These are phyloP conservation scores for Drosophila tani DNA, from an alignment of 1,140 invertebrate species.

Conservation along the genomic window DNA sequence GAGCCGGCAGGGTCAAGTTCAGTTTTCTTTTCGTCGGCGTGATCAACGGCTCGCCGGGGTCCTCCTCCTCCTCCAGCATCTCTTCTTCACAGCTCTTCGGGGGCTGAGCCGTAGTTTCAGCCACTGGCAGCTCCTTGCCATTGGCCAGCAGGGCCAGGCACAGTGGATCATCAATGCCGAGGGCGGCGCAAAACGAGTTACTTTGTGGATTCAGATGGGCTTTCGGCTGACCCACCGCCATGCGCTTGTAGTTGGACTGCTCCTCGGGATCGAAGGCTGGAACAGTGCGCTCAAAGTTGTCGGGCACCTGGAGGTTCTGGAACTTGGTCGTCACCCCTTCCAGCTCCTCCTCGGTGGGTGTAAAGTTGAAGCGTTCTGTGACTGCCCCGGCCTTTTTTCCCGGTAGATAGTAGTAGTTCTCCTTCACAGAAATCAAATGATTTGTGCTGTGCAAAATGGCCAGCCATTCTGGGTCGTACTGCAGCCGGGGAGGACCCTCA, in stretches of 20 bases:
- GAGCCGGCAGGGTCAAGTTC: constrained; percentile 56
- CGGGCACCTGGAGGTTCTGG: constrained; percentile 88
- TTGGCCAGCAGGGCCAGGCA: constrained; percentile 85
- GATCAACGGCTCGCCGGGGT: neutral
- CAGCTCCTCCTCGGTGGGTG: constrained; percentile 91
- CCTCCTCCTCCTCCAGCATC: neutral
- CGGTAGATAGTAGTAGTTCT: constrained; percentile 91
- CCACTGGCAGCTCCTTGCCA: constrained; percentile 63
- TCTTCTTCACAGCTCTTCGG: neutral
- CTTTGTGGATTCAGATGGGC: constrained; percentile 93
- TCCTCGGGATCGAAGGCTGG: constrained; percentile 86
- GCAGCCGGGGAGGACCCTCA: constrained; percentile 87
- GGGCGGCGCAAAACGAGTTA: constrained; percentile 90
- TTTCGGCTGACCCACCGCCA: constrained; percentile 77
- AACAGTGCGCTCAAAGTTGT: constrained; percentile 92
- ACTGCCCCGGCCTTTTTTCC: constrained; percentile 87
- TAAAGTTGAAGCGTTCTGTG: constrained; percentile 91
- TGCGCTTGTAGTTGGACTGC: constrained; percentile 71
- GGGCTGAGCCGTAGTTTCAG: neutral
- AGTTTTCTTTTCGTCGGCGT: constrained; percentile 56
- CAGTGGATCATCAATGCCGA: constrained; percentile 92
- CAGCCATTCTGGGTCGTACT: constrained; percentile 98
- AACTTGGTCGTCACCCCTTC: constrained; percentile 88
- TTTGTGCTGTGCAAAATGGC: constrained; percentile 94
- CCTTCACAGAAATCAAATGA: constrained; percentile 92